Evolutionary conservation across 2,113 vertebrate species (phyloP).

Genomic region (Craseonycteris thonglongyai): DNA sequence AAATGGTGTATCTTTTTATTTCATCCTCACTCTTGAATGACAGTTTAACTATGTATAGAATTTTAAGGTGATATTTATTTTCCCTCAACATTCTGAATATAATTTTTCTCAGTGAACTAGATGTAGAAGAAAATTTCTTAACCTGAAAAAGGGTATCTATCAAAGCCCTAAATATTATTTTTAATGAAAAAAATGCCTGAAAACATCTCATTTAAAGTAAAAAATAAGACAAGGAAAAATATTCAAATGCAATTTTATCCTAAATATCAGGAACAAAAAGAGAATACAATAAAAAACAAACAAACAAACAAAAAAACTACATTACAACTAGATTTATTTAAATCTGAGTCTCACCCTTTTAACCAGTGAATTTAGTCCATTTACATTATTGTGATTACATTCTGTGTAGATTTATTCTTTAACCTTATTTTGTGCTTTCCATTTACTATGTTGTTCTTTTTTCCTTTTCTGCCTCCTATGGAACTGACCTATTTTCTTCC

Average conservation of each 20-base stretch:
- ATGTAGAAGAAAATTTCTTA: not conserved
- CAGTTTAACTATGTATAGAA: not conserved
- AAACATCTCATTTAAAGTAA: not conserved
- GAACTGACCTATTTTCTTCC: not conserved
- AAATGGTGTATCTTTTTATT: slow-evolving; percentile 10
- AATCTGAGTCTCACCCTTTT: slow-evolving; percentile 2
- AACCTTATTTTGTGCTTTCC: not conserved
- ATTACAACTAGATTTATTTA: not conserved
- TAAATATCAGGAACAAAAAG: not conserved
- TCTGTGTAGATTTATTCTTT: slow-evolving; percentile 14
- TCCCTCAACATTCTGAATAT: not conserved
- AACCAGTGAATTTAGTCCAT: not conserved
- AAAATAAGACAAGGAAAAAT: not conserved
- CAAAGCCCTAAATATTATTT: not conserved
- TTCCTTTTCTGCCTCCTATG: not conserved
- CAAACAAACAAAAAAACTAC: not conserved
- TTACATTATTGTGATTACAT: not conserved
- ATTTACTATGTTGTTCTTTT: not conserved
- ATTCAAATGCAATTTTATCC: not conserved
- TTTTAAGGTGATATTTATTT: not conserved
- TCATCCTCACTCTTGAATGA: not conserved
- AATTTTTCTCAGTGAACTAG: not conserved
- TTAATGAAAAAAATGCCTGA: not conserved
- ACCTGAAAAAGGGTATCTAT: not conserved
- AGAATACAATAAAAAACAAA: not conserved